These are phyloP conservation scores for Tinamus guttatus DNA, from an alignment of 2,113 vertebrate genomes.

Conservation along the genomic window DNA sequence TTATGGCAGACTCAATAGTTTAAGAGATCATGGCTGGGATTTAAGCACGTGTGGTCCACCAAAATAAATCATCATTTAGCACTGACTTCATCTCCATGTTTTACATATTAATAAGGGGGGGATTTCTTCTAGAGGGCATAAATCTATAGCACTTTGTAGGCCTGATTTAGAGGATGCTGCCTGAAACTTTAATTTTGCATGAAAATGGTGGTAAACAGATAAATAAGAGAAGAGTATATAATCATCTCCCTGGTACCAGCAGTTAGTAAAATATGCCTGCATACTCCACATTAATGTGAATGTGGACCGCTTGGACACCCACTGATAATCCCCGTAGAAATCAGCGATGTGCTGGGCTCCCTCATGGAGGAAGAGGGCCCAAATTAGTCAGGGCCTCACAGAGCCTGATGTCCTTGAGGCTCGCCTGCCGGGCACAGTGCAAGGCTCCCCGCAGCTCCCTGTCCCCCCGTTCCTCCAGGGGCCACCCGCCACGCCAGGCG, in stretches of 20 bases:
- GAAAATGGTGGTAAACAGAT: not conserved
- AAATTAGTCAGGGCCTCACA: not conserved
- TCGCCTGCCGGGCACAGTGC: fast-evolving
- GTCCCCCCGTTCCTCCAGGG: not conserved
- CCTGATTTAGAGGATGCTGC: not conserved
- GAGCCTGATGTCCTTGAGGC: not conserved
- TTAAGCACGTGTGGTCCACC: constrained; percentile 58
- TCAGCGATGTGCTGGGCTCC: not conserved
- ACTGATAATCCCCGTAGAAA: not conserved
- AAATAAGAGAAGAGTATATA: not conserved
- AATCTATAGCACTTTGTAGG: constrained; percentile 2
- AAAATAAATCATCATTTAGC: constrained; percentile 70
- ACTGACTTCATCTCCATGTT: constrained; percentile 61
- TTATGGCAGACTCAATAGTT: constrained; percentile 73
- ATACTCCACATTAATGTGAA: not conserved
- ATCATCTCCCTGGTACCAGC: not conserved
- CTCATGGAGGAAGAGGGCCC: not conserved
- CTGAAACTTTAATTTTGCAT: constrained; percentile 18
- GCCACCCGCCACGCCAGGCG: not conserved
- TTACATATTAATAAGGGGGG: constrained; percentile 60
- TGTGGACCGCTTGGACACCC: not conserved
- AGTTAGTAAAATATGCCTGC: not conserved
- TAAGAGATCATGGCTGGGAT: constrained; percentile 70
- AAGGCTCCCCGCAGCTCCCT: not conserved
- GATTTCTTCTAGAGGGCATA: constrained; percentile 25